These are phyloP conservation scores for Platichthys flesus DNA, from an alignment of 2,113 vertebrate species.

Conservation along the genomic window DNA sequence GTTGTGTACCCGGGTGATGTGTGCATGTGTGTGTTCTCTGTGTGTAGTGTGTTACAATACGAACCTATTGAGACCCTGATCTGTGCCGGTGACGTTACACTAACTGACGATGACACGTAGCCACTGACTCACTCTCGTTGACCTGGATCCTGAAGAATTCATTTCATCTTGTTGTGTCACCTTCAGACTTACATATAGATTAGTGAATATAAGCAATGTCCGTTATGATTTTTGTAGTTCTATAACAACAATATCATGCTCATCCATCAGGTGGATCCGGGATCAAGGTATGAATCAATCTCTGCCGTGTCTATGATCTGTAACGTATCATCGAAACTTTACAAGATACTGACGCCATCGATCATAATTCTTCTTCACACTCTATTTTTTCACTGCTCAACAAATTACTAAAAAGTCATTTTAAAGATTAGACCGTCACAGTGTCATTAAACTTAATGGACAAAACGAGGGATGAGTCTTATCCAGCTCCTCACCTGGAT, in stretches of 20 bases:
- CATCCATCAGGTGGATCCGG: neutral
- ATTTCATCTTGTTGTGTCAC: too few relatives aligned
- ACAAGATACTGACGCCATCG: neutral
- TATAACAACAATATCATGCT: too few relatives aligned
- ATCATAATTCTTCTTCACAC: neutral
- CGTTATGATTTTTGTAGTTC: too few relatives aligned
- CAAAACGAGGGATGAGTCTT: too few relatives aligned
- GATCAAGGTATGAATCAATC: too few relatives aligned
- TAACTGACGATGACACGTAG: slow-evolving; percentile 29
- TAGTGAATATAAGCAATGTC: neutral
- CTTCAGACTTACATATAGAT: too few relatives aligned
- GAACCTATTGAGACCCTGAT: neutral
- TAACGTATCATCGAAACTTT: too few relatives aligned
- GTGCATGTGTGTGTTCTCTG: slow-evolving; percentile 14
- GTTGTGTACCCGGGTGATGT: neutral
- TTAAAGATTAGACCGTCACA: too few relatives aligned
- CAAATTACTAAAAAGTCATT: too few relatives aligned
- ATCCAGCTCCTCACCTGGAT: neutral
- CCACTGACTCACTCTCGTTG: neutral
- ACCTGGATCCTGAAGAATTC: neutral
- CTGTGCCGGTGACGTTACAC: neutral
- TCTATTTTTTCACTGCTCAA: neutral
- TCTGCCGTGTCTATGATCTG: too few relatives aligned
- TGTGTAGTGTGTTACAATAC: neutral
- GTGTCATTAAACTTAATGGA: too few relatives aligned